Conservation (phyloP, 2,113 vertebrate genomes). For the Mirza zaza region DNA sequence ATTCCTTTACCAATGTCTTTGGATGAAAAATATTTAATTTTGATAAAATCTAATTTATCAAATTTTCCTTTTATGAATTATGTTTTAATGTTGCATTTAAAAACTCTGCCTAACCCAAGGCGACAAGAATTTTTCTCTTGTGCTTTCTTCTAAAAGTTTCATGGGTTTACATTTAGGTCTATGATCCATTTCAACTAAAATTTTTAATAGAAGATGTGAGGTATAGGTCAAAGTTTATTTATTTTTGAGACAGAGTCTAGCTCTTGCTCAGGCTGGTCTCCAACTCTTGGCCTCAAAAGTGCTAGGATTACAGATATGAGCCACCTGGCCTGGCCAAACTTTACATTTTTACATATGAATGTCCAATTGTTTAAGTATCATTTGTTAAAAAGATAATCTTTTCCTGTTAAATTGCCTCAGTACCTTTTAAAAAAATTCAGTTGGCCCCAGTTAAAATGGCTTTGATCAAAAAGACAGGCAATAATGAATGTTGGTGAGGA, state of each 20-base stretch:
- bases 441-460: background rate
- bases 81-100: slow-evolving; percentile 26
- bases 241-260: background rate
- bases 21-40: background rate
- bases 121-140: background rate
- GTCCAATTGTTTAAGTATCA: background rate
- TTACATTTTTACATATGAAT: background rate
- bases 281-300: no score
- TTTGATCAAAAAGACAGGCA: no score
- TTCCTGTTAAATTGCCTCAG: background rate
- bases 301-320: background rate
- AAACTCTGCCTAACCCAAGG: background rate
- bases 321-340: background rate
- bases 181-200: slow-evolving; percentile 1
- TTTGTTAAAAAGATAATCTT: background rate
- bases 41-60: background rate
- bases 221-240: background rate
- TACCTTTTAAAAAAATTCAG: background rate
- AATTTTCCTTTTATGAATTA: background rate
- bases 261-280: background rate
- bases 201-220: background rate
- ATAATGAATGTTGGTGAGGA: no score
- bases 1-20: background rate
- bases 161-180: background rate
- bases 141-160: slow-evolving; percentile 26